phyloP scores from a whole-genome alignment of 2,797 vertebrate genomes.

The Scolopax bukidnonensis region DNA sequence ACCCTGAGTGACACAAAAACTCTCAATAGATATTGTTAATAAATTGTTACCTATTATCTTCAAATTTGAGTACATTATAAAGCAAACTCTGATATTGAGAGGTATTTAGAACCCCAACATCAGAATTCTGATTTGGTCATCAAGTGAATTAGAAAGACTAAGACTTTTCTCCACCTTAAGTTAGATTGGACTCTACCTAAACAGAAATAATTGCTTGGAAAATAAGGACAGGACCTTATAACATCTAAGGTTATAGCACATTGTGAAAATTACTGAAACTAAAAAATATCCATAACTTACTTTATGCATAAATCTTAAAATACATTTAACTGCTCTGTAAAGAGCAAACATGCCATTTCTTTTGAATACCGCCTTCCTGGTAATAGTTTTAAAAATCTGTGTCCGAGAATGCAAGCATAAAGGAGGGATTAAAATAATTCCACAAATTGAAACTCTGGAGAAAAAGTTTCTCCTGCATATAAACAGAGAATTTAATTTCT shows the following conservation, averaged over 20 bases:
- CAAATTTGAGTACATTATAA: neutral
- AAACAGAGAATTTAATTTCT: neutral
- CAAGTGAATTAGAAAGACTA: neutral
- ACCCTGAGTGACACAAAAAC: neutral
- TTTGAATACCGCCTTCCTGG: neutral
- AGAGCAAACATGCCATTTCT: neutral
- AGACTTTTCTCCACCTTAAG: neutral
- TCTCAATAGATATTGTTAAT: neutral
- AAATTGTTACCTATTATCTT: neutral
- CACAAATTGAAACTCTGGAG: neutral
- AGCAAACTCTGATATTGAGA: neutral
- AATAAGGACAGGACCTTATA: too few relatives aligned
- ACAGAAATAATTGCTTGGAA: neutral
- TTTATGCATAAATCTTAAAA: neutral
- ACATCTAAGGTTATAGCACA: neutral
- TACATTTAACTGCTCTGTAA: neutral
- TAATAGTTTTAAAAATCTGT: neutral
- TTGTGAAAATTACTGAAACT: neutral
- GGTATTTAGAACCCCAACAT: neutral
- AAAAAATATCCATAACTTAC: neutral
- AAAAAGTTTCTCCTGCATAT: neutral
- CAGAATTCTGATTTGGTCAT: neutral
- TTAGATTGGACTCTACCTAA: neutral
- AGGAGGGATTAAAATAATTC: neutral
- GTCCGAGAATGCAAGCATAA: neutral